Base-by-base conservation (phyloP, 1,140 invertebrate genomes). In the Sitophilus oryzae region DNA sequence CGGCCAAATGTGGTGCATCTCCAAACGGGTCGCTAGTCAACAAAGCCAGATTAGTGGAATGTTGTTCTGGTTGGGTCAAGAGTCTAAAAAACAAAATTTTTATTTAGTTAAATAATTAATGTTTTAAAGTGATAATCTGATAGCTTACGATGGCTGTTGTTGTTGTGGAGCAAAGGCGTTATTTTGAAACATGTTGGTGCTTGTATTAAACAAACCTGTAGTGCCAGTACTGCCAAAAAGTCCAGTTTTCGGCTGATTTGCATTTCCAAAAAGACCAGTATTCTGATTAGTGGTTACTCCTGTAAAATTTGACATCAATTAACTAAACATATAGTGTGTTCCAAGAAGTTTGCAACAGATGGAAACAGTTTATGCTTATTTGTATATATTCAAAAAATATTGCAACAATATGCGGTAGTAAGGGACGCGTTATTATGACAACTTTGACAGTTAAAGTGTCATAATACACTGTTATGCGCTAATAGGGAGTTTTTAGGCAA, bases 121-220 rank as follows among this genome's bases (percentile, higher is more conserved):
- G 1, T 20, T 22, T 34, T 11, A 22, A 46, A 45, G 14, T 52
- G 8, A 18, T 20, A 18, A 11, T 10, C 20, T 20, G 3, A 15
- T 43, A 19, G 54, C 51, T 53, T 61, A 62, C 61, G 49, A 42
- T 22, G 14, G 10, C 44, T 52, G 56, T 36, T 62, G 60, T 16
- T 41, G 51, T 14, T 56, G 48, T 18, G 45, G 60, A 44, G 45
- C 54, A 42, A 62, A 64, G 5, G 58, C 20, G 52, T 53, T 60
- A 44, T 25, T 49, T 41, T 58, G 54, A 20, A 63, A 61, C 1
- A 52, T 35, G 2, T 30, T 53, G 14, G 49, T 45, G 1, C 70
- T 67, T 37, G 63, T 75, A 18, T 76, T 76, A 69, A 86, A 86
- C 2, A 86, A 61, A 34, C 77, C 76, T 2, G 76, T 79, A 37